Percentiles rank a stretch among this genome's conserved stretches.
Evolutionary conservation across 2,797 vertebrate genomes (phyloP).

Genomic region (Helostoma temminkii): DNA sequence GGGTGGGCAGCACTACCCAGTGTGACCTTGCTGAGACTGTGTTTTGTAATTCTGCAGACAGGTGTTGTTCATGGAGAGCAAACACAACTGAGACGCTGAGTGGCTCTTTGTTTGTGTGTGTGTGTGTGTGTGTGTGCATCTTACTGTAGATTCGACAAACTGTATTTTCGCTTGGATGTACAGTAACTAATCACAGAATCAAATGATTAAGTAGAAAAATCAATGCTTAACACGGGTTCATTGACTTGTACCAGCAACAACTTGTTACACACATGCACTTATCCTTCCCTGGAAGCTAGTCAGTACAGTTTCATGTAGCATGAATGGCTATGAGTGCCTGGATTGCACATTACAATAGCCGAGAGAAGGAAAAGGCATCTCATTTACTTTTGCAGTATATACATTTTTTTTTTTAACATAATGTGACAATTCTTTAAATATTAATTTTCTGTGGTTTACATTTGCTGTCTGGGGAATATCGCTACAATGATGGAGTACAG

Average conservation of each 20-base stretch:
- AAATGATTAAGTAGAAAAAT: not conserved
- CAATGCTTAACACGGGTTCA: not conserved
- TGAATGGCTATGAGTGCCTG: slow-evolving; percentile 13
- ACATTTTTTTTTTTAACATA: slow-evolving; percentile 14
- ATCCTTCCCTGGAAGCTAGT: not conserved
- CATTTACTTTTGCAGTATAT: not conserved
- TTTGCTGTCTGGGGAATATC: slow-evolving; percentile 9
- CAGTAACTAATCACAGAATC: not conserved
- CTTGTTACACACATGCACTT: not conserved
- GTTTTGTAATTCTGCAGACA: slow-evolving; percentile 63
- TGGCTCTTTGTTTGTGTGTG: slow-evolving; percentile 10
- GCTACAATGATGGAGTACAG: slow-evolving; percentile 5
- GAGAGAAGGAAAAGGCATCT: slow-evolving; percentile 1
- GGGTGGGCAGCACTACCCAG: slow-evolving; percentile 56
- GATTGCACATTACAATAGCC: slow-evolving; percentile 11
- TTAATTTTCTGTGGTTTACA: slow-evolving; percentile 8
- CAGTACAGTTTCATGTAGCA: slow-evolving; percentile 1
- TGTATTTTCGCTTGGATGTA: not conserved
- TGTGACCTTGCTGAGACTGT: slow-evolving; percentile 65
- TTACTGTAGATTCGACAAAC: not conserved
- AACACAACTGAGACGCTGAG: slow-evolving; percentile 11
- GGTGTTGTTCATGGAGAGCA: slow-evolving; percentile 48
- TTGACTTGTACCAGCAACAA: slow-evolving; percentile 1
- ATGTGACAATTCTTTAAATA: slow-evolving; percentile 12
- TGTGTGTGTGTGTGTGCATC: slow-evolving; percentile 10